These are phyloP conservation scores for Sycophila texana DNA, from an alignment of 2,888 invertebrate genomes.

Conservation along the genomic window DNA sequence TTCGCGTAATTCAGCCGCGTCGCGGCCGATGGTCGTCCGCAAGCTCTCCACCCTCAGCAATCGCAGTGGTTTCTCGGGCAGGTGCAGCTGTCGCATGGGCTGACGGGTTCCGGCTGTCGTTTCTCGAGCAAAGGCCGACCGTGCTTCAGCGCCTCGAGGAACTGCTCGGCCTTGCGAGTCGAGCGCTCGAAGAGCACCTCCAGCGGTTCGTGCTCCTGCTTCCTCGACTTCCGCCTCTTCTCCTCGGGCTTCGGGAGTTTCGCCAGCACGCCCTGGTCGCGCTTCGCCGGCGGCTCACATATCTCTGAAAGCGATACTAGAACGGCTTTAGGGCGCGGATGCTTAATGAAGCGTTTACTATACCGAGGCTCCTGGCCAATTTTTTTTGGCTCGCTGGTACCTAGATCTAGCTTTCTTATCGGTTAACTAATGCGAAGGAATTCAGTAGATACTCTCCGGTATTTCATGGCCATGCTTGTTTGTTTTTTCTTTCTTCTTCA, in stretches of 20 bases:
- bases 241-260: constrained; percentile 59
- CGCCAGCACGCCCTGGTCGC: constrained; percentile 61
- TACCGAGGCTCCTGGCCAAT: no score
- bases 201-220: neutral
- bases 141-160: neutral
- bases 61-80: constrained; percentile 25
- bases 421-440: no score
- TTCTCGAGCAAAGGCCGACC: neutral
- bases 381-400: no score
- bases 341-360: no score
- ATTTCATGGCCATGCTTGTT: no score
- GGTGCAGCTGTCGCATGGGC: constrained; percentile 23
- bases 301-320: neutral
- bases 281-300: constrained; percentile 36
- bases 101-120: neutral
- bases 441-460: no score
- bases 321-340: no score
- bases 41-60: constrained; percentile 1
- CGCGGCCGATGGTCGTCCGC: no score
- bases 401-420: no score
- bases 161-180: constrained; percentile 2
- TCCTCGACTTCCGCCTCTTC: neutral
- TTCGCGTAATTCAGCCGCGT: no score
- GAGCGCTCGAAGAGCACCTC: constrained; percentile 3
- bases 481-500: no score